Conservation (phyloP, 2,113 vertebrate genomes). For the Eira barbara region DNA sequence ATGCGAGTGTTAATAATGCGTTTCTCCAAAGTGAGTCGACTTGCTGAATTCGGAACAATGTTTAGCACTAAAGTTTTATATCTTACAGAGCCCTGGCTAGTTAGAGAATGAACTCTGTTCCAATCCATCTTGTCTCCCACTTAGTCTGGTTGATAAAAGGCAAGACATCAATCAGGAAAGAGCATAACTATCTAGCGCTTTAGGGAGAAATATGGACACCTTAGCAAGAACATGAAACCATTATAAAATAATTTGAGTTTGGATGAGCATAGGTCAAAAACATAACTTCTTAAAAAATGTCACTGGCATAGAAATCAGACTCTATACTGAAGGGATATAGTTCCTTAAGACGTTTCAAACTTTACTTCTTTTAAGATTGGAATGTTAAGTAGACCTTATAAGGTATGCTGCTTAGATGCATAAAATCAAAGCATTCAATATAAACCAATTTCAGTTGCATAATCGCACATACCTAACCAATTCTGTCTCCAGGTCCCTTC, state of each 20-base stretch:
- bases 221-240: constrained; percentile 61
- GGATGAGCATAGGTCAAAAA: constrained; percentile 67
- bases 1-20: background rate
- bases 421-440: background rate
- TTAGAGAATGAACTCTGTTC: constrained; percentile 50
- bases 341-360: constrained; percentile 27
- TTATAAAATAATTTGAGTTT: constrained; percentile 69
- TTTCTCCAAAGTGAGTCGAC: constrained; percentile 20
- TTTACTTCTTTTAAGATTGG: constrained; percentile 1
- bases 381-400: background rate
- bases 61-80: background rate
- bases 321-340: background rate
- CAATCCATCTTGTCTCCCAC: constrained; percentile 49
- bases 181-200: constrained; percentile 47
- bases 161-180: constrained; percentile 61
- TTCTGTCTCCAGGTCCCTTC: background rate
- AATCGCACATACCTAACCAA: background rate
- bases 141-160: constrained; percentile 65
- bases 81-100: background rate
- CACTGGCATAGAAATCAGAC: constrained; percentile 50
- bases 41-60: background rate
- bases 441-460: background rate
- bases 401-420: background rate
- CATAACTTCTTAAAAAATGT: constrained; percentile 61
- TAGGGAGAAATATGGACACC: constrained; percentile 63